Evolutionary conservation across 2,797 vertebrate species (phyloP), one percentile per base, ranked within the genome.

Genomic region (Peromyscus aztecus): DNA sequence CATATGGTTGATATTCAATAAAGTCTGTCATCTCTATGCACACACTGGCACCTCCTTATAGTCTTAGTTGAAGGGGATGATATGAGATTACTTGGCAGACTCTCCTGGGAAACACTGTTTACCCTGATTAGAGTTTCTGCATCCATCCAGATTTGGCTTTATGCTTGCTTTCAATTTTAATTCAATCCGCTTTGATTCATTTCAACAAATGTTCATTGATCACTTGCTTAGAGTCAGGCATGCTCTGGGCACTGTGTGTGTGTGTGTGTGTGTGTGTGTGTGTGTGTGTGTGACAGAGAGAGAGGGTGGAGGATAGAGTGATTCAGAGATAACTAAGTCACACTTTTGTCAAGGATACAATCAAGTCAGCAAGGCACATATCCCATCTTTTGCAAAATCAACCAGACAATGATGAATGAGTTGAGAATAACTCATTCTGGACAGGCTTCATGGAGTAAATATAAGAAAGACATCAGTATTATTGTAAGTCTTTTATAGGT

Each of bases 151-250:
- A 37, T 90, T 90, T 75, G 12, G 37, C 90, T 94, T 92, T 27
- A 34, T 97, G 82, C 40, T 92, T 94, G 69, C 73, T 89, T 92
- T 95, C 52, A 34, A 40, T 81, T 86, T 92, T 49, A 90, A 89
- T 76, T 92, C 78, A 94, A 43, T 87, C 73, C 55, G 88, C 37
- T 61, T 80, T 95, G 40, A 87, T 95, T 90, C 59, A 46, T 88
- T 92, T 95, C 87, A 95, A 89, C 69, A 95, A 61, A 49, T 16
- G 59, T 91, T 92, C 73, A 85, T 63, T 94, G 86, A 94, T 96
- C 89, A 94, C 17, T 73, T 75, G 19, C 31, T 94, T 73, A n/a
- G 55, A 94, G 65, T 85, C 80, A 96, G 61, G 55, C 46, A 69
- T 43, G 67, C 82, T 63, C 13, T 85, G 65, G 43, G 13, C 43